Conservation (phyloP, 2,797 vertebrate species). For the Intellagama lesueurii region DNA sequence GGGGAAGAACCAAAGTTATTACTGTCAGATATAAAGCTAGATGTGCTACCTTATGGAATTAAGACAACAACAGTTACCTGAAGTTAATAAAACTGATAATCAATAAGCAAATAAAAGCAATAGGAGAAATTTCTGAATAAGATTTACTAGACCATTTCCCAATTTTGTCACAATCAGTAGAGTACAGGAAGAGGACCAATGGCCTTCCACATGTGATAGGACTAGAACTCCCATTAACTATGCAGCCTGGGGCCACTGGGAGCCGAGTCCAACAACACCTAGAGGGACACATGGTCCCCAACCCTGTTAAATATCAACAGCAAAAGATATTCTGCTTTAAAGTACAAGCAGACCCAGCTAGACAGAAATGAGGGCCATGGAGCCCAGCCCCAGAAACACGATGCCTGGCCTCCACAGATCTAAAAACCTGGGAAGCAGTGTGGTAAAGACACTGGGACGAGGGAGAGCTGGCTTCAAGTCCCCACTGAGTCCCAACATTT, state of each 20-base stretch:
- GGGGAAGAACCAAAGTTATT: constrained; percentile 60
- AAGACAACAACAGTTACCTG: neutral
- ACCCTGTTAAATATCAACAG: neutral
- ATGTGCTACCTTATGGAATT: accelerated
- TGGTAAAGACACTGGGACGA: neutral
- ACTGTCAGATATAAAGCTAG: neutral
- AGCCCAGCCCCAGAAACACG: neutral
- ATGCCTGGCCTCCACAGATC: neutral
- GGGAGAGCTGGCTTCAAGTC: neutral
- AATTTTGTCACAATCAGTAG: neutral
- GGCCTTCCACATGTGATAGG: neutral
- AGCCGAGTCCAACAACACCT: neutral
- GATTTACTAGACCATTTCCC: neutral
- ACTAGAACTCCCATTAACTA: neutral
- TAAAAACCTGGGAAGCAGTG: neutral
- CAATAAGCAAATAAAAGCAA: too few relatives aligned
- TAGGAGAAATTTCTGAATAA: neutral
- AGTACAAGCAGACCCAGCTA: too few relatives aligned
- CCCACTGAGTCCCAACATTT: neutral
- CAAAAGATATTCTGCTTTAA: neutral
- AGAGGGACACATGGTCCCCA: too few relatives aligned
- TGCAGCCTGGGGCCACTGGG: neutral
- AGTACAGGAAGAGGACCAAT: neutral
- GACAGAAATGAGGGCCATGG: neutral
- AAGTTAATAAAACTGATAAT: too few relatives aligned